These are phyloP conservation scores for Penaeus japonicus DNA, from an alignment of 1,140 invertebrate species.

Conservation along the genomic window DNA sequence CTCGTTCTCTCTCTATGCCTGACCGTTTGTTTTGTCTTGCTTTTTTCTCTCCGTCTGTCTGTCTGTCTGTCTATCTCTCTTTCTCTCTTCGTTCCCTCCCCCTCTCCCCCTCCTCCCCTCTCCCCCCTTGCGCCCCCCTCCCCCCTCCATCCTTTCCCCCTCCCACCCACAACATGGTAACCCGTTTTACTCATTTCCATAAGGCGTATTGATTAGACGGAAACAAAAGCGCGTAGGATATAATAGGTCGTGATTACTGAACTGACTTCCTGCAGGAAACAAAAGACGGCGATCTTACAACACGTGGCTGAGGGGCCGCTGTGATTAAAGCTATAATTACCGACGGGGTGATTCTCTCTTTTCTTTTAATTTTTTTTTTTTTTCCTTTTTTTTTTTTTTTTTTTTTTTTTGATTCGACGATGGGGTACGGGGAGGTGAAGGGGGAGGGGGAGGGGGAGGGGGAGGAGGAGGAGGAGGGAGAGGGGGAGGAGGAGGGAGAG, in stretches of 20 bases:
- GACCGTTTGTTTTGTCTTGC: too few relatives aligned
- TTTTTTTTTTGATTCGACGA: too few relatives aligned
- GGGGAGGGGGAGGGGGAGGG: too few relatives aligned
- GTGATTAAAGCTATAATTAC: conserved; percentile 44
- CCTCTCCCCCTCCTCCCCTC: background rate
- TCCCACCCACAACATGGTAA: background rate
- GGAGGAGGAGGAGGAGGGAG: too few relatives aligned
- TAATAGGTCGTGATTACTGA: conserved; percentile 28
- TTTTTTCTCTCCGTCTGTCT: background rate
- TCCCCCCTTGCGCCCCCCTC: background rate
- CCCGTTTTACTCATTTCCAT: conserved; percentile 16
- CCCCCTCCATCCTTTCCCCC: background rate
- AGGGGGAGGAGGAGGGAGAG: background rate
- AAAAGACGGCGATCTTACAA: conserved; percentile 11
- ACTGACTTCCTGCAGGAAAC: conserved; percentile 32
- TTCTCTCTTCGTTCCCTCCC: background rate
- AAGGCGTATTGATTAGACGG: conserved; percentile 3
- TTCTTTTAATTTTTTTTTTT: too few relatives aligned
- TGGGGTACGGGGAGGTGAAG: too few relatives aligned
- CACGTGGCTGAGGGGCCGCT: conserved; percentile 28
- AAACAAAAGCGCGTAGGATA: background rate
- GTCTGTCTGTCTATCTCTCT: background rate
- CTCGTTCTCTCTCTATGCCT: too few relatives aligned
- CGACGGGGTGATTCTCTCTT: too few relatives aligned
- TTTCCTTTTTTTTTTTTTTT: too few relatives aligned